phyloP scores from a whole-genome alignment of 2,797 vertebrate genomes.

The Acipenser ruthenus region DNA sequence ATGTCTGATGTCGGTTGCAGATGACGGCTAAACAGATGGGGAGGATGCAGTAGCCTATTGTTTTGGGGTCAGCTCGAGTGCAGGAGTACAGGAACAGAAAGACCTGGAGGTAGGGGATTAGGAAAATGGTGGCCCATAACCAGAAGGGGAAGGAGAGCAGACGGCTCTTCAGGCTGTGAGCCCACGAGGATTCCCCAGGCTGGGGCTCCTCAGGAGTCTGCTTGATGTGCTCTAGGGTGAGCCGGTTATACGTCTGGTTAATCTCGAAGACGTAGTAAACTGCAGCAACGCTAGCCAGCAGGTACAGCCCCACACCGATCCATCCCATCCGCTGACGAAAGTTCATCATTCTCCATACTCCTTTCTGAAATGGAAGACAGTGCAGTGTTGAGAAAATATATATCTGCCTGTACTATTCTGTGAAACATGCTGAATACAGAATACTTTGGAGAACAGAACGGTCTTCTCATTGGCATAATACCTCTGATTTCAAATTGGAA shows the following conservation, averaged over 20 bases:
- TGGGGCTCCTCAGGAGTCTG: constrained; percentile 48
- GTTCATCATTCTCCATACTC: constrained; percentile 99
- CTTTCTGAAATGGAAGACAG: constrained; percentile 28
- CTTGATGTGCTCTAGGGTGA: constrained; percentile 78
- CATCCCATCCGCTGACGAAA: constrained; percentile 97
- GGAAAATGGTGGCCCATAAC: constrained; percentile 81
- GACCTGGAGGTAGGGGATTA: constrained; percentile 88
- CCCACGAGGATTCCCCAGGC: constrained; percentile 60
- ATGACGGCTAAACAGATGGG: constrained; percentile 84
- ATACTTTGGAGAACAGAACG: not conserved
- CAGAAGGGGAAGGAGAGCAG: constrained; percentile 81
- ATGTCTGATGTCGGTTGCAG: constrained; percentile 79
- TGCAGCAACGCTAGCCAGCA: constrained; percentile 71
- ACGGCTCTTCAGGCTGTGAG: constrained; percentile 63
- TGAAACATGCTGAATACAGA: constrained; percentile 1
- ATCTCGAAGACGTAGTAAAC: constrained; percentile 91
- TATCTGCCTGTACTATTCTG: not conserved
- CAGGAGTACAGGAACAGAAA: constrained; percentile 96
- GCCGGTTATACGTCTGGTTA: constrained; percentile 77
- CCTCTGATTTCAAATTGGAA: constrained; percentile 17
- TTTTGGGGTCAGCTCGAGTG: constrained; percentile 84
- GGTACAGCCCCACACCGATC: constrained; percentile 81
- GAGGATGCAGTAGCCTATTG: constrained; percentile 87
- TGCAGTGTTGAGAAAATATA: not conserved
- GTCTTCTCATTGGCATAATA: constrained; percentile 33